These are phyloP conservation scores for Alligator sinensis DNA, from an alignment of 2,113 vertebrate genomes.

Conservation along the genomic window DNA sequence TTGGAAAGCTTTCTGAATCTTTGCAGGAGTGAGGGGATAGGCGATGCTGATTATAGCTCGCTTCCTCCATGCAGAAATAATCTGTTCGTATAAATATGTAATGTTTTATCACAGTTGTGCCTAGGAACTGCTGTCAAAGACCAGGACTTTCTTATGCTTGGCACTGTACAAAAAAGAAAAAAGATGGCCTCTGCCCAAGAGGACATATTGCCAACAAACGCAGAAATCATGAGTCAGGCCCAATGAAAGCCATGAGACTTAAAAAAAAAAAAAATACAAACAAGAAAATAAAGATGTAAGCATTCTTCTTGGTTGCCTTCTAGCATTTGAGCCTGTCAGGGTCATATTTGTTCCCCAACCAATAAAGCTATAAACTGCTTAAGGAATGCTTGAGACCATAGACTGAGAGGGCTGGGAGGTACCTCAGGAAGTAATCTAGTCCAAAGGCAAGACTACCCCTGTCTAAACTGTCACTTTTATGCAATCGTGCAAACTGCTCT, in stretches of 20 bases:
- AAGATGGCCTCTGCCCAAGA: neutral
- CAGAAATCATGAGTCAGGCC: neutral
- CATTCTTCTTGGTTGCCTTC: neutral
- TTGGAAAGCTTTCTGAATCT: neutral
- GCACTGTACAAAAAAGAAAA: neutral
- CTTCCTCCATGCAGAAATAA: neutral
- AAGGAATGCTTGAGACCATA: no score
- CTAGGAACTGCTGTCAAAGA: neutral
- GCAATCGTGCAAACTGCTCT: no score
- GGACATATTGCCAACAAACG: neutral
- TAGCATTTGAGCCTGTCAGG: neutral
- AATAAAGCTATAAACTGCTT: neutral
- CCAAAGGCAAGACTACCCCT: no score
- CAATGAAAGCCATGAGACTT: neutral
- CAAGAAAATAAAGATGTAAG: neutral
- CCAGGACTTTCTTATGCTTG: neutral
- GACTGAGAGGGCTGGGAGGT: no score
- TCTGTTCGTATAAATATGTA: neutral
- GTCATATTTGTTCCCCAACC: neutral
- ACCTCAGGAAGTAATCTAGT: no score
- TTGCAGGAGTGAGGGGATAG: constrained; percentile 14
- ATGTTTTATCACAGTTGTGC: neutral
- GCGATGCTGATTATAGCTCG: neutral
- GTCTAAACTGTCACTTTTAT: no score
- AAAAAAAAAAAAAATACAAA: neutral